These are phyloP conservation scores for Protaetia brevitarsis DNA, from an alignment of 1,140 invertebrate species.

Conservation along the genomic window DNA sequence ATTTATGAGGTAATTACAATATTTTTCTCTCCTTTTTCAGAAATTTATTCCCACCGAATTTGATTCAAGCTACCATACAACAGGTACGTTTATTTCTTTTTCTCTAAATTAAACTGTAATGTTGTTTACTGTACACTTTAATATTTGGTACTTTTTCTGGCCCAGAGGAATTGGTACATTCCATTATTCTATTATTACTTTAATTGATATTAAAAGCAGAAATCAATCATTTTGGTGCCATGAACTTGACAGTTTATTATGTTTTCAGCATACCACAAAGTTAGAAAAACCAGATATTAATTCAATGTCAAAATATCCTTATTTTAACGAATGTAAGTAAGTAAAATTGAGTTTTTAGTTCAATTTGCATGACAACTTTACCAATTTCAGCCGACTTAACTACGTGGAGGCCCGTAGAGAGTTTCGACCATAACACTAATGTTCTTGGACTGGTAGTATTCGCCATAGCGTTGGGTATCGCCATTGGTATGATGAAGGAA, in stretches of 20 bases:
- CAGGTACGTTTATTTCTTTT: too few relatives aligned
- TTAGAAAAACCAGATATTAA: not conserved
- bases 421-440: conserved; percentile 68
- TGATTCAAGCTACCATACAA: conserved; percentile 76
- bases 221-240: too few relatives aligned
- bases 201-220: too few relatives aligned
- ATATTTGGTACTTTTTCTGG: not conserved
- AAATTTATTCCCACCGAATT: conserved; percentile 90
- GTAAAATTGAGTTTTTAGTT: too few relatives aligned
- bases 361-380: not conserved
- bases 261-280: not conserved
- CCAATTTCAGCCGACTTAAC: conserved; percentile 44
- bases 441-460: conserved; percentile 79
- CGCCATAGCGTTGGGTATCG: conserved; percentile 73
- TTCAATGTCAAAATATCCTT: not conserved
- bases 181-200: too few relatives aligned
- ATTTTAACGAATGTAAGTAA: conserved; percentile 8
- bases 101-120: conserved; percentile 28
- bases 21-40: conserved; percentile 55
- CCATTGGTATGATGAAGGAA: conserved; percentile 72
- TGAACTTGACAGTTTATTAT: not conserved
- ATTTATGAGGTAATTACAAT: not conserved
- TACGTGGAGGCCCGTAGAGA: conserved; percentile 61
- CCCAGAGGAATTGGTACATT: too few relatives aligned
- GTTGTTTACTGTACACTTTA: not conserved